phyloP scores from a whole-genome alignment of 2,113 vertebrate species.

The Chauna torquata region DNA sequence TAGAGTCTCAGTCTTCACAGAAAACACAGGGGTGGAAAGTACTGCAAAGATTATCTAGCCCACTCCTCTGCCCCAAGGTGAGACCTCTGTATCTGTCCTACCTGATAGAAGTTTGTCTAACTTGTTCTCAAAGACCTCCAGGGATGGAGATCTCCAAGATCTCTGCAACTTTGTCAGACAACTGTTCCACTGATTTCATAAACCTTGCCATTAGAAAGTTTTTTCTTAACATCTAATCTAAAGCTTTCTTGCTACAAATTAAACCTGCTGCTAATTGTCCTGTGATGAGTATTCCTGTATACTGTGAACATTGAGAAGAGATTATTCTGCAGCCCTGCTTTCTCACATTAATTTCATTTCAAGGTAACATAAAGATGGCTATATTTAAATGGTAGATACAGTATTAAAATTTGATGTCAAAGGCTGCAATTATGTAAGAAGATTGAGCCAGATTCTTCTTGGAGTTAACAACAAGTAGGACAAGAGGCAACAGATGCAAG shows the following conservation, averaged over 20 bases:
- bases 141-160: constrained; percentile 26
- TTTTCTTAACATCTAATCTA: not conserved
- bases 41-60: not conserved
- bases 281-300: not conserved
- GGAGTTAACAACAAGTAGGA: not conserved
- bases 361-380: not conserved
- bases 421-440: constrained; percentile 23
- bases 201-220: constrained; percentile 29
- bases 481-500: not conserved
- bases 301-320: not conserved
- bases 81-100: constrained; percentile 7
- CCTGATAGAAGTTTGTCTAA: not conserved
- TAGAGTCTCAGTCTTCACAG: not conserved
- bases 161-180: constrained; percentile 32
- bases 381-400: not conserved
- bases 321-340: not conserved
- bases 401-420: not conserved
- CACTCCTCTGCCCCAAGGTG: constrained; percentile 5
- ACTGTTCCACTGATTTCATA: not conserved
- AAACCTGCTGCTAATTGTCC: constrained; percentile 9
- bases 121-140: constrained; percentile 25
- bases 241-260: constrained; percentile 1
- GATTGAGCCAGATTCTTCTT: constrained; percentile 9
- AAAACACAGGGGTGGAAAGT: not conserved
- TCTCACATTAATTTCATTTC: constrained; percentile 37